These are phyloP conservation scores for Perognathus longimembris DNA, from an alignment of 2,113 vertebrate species.

Conservation along the genomic window DNA sequence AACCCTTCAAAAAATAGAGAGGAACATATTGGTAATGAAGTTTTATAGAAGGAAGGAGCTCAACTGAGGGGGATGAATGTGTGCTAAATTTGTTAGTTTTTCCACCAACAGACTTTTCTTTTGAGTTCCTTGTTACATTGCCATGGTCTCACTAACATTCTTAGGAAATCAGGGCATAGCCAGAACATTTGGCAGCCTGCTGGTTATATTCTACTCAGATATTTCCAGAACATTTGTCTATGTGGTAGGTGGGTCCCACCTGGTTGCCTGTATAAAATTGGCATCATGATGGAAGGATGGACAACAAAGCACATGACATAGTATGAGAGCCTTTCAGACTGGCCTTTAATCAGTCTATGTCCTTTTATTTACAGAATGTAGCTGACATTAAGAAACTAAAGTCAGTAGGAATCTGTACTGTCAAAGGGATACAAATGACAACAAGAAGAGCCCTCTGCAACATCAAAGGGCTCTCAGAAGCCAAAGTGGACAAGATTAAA, in stretches of 20 bases:
- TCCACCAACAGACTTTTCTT: slow-evolving; percentile 71
- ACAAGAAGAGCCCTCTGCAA: slow-evolving; percentile 95
- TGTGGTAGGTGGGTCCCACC: slow-evolving; percentile 67
- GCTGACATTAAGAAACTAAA: slow-evolving; percentile 99
- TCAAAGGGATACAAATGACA: slow-evolving; percentile 99
- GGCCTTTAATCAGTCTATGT: slow-evolving; percentile 68
- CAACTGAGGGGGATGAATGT: slow-evolving; percentile 73
- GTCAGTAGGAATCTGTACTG: slow-evolving; percentile 96
- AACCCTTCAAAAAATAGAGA: slow-evolving; percentile 22
- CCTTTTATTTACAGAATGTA: slow-evolving; percentile 90
- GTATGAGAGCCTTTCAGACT: slow-evolving; percentile 55
- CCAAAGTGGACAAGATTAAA: slow-evolving; percentile 99
- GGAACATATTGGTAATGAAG: slow-evolving; percentile 70
- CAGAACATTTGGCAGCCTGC: slow-evolving; percentile 71
- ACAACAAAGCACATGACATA: slow-evolving; percentile 56
- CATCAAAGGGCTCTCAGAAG: slow-evolving; percentile 97
- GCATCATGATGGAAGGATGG: slow-evolving; percentile 66
- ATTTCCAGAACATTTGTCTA: slow-evolving; percentile 71
- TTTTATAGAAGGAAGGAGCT: slow-evolving; percentile 73
- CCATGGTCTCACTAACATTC: slow-evolving; percentile 78
- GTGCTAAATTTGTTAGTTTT: slow-evolving; percentile 76
- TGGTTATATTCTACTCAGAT: slow-evolving; percentile 68
- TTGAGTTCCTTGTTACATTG: slow-evolving; percentile 74
- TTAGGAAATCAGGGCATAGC: slow-evolving; percentile 68
- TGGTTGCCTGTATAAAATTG: slow-evolving; percentile 66